Conservation (phyloP, 2,113 vertebrate species). For the Chiloscyllium plagiosum region DNA sequence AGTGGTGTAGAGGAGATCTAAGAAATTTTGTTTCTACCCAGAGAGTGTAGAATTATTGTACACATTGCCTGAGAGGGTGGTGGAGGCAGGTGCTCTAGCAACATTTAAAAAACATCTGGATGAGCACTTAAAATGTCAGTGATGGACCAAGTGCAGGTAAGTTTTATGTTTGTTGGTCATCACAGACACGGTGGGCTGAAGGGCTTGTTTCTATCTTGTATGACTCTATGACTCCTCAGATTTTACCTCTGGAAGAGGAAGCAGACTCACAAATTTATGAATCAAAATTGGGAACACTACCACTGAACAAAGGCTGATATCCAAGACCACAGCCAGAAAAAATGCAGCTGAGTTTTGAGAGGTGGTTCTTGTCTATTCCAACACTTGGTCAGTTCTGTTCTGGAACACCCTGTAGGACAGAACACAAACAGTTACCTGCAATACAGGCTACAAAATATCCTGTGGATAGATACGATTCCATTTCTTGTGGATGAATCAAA, state of each 20-base stretch:
- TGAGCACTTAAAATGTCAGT: too few relatives aligned
- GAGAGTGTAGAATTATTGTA: too few relatives aligned
- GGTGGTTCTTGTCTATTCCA: background rate
- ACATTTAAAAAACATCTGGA: too few relatives aligned
- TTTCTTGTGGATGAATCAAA: background rate
- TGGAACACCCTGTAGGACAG: background rate
- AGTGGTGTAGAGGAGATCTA: too few relatives aligned
- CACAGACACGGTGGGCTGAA: too few relatives aligned
- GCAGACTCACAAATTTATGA: background rate
- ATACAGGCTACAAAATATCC: background rate
- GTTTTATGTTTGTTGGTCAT: too few relatives aligned
- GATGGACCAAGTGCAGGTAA: too few relatives aligned
- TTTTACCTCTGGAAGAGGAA: background rate
- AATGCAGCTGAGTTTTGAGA: background rate
- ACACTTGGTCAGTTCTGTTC: background rate
- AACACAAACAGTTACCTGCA: background rate
- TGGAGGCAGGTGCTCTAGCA: too few relatives aligned
- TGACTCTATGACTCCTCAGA: too few relatives aligned
- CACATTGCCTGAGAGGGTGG: too few relatives aligned
- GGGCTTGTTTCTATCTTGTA: too few relatives aligned
- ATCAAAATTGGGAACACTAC: background rate
- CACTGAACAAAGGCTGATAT: background rate
- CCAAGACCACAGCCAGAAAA: background rate
- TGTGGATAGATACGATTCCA: background rate
- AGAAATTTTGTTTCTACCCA: too few relatives aligned